Percentiles rank a stretch among this genome's conserved stretches.
Evolutionary conservation across 2,888 invertebrate species (phyloP).

Genomic region (Hydrotaea diabolus): DNA sequence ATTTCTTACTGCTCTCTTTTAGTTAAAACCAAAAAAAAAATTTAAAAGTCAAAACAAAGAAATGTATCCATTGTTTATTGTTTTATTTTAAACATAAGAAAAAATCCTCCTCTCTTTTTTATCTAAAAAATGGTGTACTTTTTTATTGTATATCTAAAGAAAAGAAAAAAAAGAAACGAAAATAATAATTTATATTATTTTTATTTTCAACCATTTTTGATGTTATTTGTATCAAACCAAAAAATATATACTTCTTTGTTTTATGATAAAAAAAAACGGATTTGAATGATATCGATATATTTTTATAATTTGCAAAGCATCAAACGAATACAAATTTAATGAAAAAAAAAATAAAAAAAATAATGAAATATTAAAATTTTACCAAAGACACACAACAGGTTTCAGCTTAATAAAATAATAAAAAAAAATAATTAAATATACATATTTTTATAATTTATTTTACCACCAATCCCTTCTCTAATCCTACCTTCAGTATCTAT

Average conservation of each 20-base stretch:
- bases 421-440: neutral
- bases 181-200: slow-evolving; percentile 45
- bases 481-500: slow-evolving; percentile 8
- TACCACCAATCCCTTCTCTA: neutral
- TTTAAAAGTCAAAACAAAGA: slow-evolving; percentile 43
- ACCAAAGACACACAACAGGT: slow-evolving; percentile 22
- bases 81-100: slow-evolving; percentile 65
- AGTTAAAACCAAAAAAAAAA: slow-evolving; percentile 55
- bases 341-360: neutral
- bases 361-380: slow-evolving; percentile 3
- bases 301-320: slow-evolving; percentile 42
- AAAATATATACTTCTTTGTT: slow-evolving; percentile 48
- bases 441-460: neutral
- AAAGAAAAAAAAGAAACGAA: slow-evolving; percentile 47
- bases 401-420: slow-evolving; percentile 16
- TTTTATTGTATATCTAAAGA: slow-evolving; percentile 45
- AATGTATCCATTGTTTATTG: slow-evolving; percentile 61
- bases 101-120: slow-evolving; percentile 71
- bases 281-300: slow-evolving; percentile 26
- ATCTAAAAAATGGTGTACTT: slow-evolving; percentile 60
- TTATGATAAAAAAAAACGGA: slow-evolving; percentile 39
- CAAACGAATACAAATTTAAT: slow-evolving; percentile 4
- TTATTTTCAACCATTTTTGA: slow-evolving; percentile 34
- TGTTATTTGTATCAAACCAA: slow-evolving; percentile 58
- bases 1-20: slow-evolving; percentile 50